These are phyloP conservation scores for Phthorimaea operculella DNA, from an alignment of 1,140 invertebrate species.

Conservation along the genomic window DNA sequence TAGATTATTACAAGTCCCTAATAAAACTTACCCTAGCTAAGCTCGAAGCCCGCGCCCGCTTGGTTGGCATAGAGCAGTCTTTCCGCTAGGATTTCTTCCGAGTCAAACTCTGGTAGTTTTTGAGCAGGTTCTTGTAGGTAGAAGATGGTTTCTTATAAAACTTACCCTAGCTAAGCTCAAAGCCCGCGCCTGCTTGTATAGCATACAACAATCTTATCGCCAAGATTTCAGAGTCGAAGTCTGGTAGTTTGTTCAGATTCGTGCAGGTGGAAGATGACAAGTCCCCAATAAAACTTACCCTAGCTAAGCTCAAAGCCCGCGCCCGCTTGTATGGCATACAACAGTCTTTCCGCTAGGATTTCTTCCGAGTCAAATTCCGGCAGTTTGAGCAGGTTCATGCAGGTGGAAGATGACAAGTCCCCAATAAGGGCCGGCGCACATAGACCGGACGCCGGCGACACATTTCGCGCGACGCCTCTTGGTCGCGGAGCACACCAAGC, in stretches of 20 bases:
- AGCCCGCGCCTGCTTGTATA: conserved; percentile 94
- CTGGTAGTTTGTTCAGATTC: conserved; percentile 96
- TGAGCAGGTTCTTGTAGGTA: conserved; percentile 98
- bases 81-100: conserved; percentile 79
- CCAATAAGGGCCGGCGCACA: too few species aligned
- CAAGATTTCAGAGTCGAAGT: conserved; percentile 83
- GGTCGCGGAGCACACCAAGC: too few species aligned
- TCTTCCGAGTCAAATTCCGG: too few species aligned
- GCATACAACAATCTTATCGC: conserved; percentile 91
- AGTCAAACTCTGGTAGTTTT: conserved; percentile 91
- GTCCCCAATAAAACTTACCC: too few species aligned
- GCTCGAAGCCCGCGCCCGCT: conserved; percentile 94
- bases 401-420: conserved; percentile 97
- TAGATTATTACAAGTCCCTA: conserved; percentile 96
- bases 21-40: conserved; percentile 77
- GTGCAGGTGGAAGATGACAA: conserved; percentile 98
- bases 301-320: too few species aligned
- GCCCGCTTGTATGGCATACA: too few species aligned
- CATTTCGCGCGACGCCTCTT: too few species aligned
- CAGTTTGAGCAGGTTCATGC: conserved; percentile 97
- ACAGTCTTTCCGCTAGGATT: too few species aligned
- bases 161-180: conserved; percentile 86
- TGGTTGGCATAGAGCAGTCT: conserved; percentile 95
- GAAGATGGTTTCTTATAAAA: too few species aligned
- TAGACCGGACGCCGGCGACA: too few species aligned